Percentiles rank a stretch among this genome's conserved stretches.
Conservation (phyloP, 2,113 vertebrate species). For the Verasper variegatus region DNA sequence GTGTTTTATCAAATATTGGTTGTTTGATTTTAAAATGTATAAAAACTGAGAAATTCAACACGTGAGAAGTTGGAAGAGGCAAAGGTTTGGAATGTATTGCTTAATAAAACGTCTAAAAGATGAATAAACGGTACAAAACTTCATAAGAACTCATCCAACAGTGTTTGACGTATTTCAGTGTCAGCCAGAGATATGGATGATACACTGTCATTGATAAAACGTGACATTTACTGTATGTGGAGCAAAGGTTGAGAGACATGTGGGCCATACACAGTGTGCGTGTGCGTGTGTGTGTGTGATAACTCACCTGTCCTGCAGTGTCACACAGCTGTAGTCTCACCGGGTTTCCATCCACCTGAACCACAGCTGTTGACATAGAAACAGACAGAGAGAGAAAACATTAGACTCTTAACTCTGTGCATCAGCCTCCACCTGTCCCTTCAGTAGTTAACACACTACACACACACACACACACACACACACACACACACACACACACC, state of each 20-base stretch:
- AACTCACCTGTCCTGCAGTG: conserved; percentile 88
- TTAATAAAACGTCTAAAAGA: too few species aligned
- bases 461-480: conserved; percentile 2
- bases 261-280: neutral
- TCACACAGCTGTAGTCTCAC: conserved; percentile 87
- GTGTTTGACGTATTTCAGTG: conserved; percentile 4
- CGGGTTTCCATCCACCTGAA: conserved; percentile 86
- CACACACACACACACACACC: conserved; percentile 12
- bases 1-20: neutral
- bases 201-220: neutral
- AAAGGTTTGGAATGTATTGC: too few species aligned
- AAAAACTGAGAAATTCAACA: too few species aligned
- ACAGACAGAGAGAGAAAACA: conserved; percentile 39
- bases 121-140: too few species aligned
- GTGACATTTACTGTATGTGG: neutral
- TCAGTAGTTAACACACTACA: neutral
- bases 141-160: neutral
- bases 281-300: conserved; percentile 7
- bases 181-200: neutral
- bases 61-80: too few species aligned
- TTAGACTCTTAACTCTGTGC: neutral
- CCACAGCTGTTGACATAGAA: conserved; percentile 79
- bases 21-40: too few species aligned
- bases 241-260: neutral
- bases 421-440: conserved; percentile 22